Evolutionary conservation across 1,140 invertebrate species (phyloP).

Genomic region (Plodia interpunctella): DNA sequence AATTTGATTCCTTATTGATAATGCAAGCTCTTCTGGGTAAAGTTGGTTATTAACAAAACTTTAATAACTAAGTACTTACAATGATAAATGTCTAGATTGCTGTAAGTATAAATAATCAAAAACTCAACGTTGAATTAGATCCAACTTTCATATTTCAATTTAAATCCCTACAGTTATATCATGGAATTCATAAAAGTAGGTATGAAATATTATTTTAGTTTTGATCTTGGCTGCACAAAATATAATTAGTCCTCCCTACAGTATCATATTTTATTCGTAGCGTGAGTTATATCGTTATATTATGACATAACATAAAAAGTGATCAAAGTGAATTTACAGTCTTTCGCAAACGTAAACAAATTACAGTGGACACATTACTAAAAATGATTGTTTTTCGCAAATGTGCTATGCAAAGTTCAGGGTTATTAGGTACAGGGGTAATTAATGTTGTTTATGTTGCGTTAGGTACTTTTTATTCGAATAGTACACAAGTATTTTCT

Average conservation of each 20-base stretch:
- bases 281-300: not conserved
- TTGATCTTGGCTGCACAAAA: conserved; percentile 6
- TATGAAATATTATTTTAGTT: not conserved
- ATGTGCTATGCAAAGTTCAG: not conserved
- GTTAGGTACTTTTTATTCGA: no score
- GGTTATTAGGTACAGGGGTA: not conserved
- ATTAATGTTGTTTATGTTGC: not conserved
- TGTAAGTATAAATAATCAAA: no score
- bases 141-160: no score
- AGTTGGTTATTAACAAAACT: no score
- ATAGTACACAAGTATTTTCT: no score
- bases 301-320: not conserved
- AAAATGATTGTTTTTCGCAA: not conserved
- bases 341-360: not conserved
- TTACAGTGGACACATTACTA: not conserved
- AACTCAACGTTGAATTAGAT: no score
- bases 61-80: no score
- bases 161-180: no score
- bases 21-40: no score
- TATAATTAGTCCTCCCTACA: not conserved
- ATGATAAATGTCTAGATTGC: no score
- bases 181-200: no score
- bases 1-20: no score
- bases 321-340: conserved; percentile 5
- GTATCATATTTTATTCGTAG: not conserved